Evolutionary conservation across 1,140 invertebrate species (phyloP).

Genomic region (Dendroctonus valens): DNA sequence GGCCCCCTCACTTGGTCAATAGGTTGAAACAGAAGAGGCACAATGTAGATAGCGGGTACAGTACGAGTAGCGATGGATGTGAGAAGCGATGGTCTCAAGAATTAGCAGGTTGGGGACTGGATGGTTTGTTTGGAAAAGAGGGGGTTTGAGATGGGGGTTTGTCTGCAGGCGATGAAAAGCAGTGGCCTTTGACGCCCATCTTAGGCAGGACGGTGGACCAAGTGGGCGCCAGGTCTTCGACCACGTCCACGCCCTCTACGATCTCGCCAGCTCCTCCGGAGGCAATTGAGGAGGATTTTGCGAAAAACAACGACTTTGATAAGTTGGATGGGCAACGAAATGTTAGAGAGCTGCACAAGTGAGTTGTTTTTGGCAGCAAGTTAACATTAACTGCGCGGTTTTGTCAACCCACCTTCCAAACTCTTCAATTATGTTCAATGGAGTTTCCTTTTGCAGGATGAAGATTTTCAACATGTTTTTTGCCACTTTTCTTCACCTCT

Average conservation of each 20-base stretch:
- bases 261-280: constrained; percentile 59
- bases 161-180: constrained; percentile 40
- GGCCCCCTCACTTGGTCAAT: constrained; percentile 40
- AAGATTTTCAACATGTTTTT: constrained; percentile 14
- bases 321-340: constrained; percentile 31
- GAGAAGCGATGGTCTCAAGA: constrained; percentile 88
- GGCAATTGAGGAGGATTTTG: constrained; percentile 55
- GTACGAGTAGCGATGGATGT: constrained; percentile 73
- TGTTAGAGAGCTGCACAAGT: constrained; percentile 23
- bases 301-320: constrained; percentile 28
- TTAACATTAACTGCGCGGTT: not conserved
- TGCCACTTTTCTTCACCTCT: not conserved
- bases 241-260: constrained; percentile 60
- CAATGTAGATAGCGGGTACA: constrained; percentile 86
- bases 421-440: not conserved
- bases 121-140: not conserved
- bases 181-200: constrained; percentile 51
- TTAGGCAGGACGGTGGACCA: constrained; percentile 50
- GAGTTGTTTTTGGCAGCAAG: constrained; percentile 7
- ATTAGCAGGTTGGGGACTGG: constrained; percentile 52
- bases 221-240: constrained; percentile 56
- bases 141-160: constrained; percentile 15
- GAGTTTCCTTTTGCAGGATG: constrained; percentile 8
- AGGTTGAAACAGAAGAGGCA: constrained; percentile 62
- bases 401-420: not conserved